Conservation (phyloP, 2,888 invertebrate genomes). For the Tachina lurida region DNA sequence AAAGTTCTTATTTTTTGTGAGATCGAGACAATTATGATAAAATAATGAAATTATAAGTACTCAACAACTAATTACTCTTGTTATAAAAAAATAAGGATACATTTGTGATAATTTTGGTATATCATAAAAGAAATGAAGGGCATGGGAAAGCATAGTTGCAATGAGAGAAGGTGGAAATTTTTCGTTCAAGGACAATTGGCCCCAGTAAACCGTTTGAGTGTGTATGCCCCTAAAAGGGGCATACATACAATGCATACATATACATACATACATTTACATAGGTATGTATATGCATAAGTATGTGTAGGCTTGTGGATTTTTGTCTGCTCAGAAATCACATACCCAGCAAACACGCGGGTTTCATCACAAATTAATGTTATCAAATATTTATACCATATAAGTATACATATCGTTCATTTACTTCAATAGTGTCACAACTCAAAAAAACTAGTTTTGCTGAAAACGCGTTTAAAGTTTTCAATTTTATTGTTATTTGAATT, state of each 20-base stretch:
- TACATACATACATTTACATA: background rate
- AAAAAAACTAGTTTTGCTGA: too few relatives aligned
- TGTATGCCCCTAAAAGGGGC: slow-evolving; percentile 20
- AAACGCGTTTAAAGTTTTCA: too few relatives aligned
- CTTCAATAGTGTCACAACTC: too few relatives aligned
- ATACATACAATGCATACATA: slow-evolving; percentile 37
- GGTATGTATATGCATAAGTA: background rate
- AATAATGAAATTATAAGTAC: background rate
- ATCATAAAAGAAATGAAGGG: slow-evolving; percentile 57
- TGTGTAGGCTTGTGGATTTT: slow-evolving; percentile 29
- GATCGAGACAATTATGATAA: background rate
- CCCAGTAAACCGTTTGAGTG: slow-evolving; percentile 53
- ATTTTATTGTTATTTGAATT: too few relatives aligned
- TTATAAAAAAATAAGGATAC: background rate
- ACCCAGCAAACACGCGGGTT: slow-evolving; percentile 9
- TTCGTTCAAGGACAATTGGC: slow-evolving; percentile 79
- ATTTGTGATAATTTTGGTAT: slow-evolving; percentile 25
- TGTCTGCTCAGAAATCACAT: slow-evolving; percentile 51
- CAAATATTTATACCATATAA: too few relatives aligned
- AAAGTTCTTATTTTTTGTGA: slow-evolving; percentile 59
- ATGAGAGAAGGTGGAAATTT: slow-evolving; percentile 76
- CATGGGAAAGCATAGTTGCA: slow-evolving; percentile 73
- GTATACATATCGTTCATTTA: too few relatives aligned
- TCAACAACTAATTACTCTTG: background rate
- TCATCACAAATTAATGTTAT: background rate